Evolutionary conservation across 2,797 vertebrate species (phyloP).

Genomic region (Delichon dasypus): DNA sequence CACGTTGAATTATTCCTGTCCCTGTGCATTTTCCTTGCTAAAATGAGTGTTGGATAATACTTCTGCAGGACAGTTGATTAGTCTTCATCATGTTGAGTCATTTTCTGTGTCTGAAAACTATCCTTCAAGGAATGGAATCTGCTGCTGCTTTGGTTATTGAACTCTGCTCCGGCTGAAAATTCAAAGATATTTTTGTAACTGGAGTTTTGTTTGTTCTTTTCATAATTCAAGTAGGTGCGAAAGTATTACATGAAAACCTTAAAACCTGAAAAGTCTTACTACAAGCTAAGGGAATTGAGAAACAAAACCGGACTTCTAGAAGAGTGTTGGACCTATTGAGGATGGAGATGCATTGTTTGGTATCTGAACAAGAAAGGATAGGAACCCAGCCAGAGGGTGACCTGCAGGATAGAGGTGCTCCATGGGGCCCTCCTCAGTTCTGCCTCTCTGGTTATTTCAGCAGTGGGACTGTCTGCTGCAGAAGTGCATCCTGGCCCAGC

Average conservation of each 20-base stretch:
- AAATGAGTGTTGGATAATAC: neutral
- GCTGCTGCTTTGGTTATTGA: neutral
- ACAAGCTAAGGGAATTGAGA: neutral
- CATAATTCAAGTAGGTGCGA: neutral
- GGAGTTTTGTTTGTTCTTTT: neutral
- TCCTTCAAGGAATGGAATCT: neutral
- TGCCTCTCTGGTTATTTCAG: neutral
- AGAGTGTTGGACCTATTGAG: neutral
- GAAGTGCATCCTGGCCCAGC: neutral
- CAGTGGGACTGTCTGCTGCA: neutral
- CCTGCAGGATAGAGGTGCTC: neutral
- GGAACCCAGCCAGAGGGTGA: neutral
- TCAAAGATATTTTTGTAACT: neutral
- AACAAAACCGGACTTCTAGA: neutral
- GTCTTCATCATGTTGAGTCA: neutral
- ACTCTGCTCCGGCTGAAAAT: neutral
- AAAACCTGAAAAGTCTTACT: neutral
- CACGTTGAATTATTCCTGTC: neutral
- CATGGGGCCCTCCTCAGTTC: neutral
- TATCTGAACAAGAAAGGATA: neutral
- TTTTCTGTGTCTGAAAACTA: neutral
- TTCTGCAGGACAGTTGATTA: neutral
- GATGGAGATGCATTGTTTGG: neutral
- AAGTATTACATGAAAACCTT: neutral
- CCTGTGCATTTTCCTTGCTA: rapidly evolving